Base-by-base conservation (phyloP, 2,888 invertebrate species). In the Drosophila greeni region DNA sequence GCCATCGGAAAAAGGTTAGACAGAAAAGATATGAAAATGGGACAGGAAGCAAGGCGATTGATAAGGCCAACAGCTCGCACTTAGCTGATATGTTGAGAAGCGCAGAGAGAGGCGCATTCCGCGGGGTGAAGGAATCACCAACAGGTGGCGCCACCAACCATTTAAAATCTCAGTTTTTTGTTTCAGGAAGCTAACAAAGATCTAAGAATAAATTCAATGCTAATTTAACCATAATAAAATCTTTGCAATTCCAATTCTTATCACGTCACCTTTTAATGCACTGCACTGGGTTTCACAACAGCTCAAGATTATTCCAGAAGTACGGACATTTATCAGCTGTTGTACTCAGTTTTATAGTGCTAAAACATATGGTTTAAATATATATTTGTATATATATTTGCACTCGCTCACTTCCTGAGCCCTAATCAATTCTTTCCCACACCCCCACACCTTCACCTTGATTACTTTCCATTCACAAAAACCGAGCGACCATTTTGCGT, bases 401-500 rank as follows among this genome's bases (percentile, higher is more conserved):
- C 59, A 59, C 59, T 59, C 60, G 16, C 42, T 20, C n/a, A 36
- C 59, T 64, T 49, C 61, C 39, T 36, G 58, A 16, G 34, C 29
- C 23, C 29, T 42, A 51, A 51, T 51, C 42, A 45, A 34, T 52
- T 37, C 11, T 43, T 18, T 16, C 6, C 23, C 29, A 18, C 29
- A 26, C 42, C 11, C 8, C 4, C 34, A 18, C 45, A 45, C 20
- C 34, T 37, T n/a, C 33, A 26, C 40, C 33, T 39, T 31, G 60
- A 70, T 75, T 64, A 66, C 72, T 61, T 58, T 78, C 67, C 76
- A 76, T 76, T 76, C 76, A 76, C 76, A 76, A 76, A 81, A 65
- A 24, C n/a, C 66, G 11, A 33, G 72, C 81, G 65, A 57, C 77
- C 57, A 53, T 64, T 62, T 62, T 64, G 62, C 52, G 16, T 11